Percentiles rank a stretch among this genome's conserved stretches.
Evolutionary conservation across 1,140 invertebrate genomes (phyloP).

Genomic region (Dufourea novaeangliae): DNA sequence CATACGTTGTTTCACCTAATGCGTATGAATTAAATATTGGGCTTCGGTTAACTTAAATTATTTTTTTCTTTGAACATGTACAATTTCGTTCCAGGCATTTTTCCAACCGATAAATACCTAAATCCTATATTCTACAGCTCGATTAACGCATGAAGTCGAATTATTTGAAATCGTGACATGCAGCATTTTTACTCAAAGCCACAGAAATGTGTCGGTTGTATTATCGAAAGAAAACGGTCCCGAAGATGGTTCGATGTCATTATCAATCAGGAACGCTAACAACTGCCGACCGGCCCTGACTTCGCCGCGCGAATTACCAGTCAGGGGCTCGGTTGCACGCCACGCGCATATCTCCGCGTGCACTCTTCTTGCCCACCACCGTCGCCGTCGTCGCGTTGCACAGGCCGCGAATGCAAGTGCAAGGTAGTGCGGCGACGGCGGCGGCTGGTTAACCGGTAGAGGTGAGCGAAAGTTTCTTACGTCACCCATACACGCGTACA

Average conservation of each 20-base stretch:
- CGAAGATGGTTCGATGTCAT: constrained; percentile 25
- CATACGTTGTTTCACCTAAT: no score
- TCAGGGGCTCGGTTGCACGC: constrained; percentile 38
- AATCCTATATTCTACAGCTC: no score
- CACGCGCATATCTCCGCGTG: constrained; percentile 50
- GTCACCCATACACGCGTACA: constrained; percentile 57
- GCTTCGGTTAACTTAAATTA: no score
- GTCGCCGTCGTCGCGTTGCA: constrained; percentile 44
- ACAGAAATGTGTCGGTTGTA: no score
- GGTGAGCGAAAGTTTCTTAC: constrained; percentile 76
- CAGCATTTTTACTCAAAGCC: no score
- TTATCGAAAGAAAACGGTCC: not conserved
- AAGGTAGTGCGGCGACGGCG: constrained; percentile 70
- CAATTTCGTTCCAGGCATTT: no score
- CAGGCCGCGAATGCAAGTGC: constrained; percentile 72
- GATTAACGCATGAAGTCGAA: no score
- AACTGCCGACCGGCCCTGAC: constrained; percentile 50
- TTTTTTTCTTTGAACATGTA: no score
- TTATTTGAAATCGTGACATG: no score
- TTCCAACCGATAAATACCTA: no score
- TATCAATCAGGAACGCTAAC: constrained; percentile 47
- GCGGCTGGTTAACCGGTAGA: constrained; percentile 62
- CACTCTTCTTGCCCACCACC: constrained; percentile 46
- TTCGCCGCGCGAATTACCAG: constrained; percentile 52
- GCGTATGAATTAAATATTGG: no score